Evolutionary conservation across 2,113 vertebrate genomes (phyloP).

Genomic region (Eurystomus gularis): DNA sequence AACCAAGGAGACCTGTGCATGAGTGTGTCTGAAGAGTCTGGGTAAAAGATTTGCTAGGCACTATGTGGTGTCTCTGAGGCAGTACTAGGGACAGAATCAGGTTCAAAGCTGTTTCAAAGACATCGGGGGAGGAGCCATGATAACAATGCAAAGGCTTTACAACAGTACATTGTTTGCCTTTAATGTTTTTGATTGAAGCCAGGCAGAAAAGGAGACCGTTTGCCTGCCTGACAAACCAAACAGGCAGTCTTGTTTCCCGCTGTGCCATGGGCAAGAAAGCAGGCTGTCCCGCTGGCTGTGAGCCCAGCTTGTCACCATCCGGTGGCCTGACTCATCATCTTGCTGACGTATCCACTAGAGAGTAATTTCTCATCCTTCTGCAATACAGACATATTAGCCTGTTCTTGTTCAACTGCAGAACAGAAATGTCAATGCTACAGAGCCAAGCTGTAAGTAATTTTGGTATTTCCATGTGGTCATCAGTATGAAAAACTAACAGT

Average conservation of each 20-base stretch:
- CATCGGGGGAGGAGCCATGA: neutral
- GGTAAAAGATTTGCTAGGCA: neutral
- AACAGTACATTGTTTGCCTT: neutral
- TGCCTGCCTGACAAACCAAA: neutral
- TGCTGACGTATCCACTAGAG: neutral
- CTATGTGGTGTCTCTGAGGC: accelerated
- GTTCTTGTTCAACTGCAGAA: neutral
- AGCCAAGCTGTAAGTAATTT: neutral
- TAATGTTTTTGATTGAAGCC: neutral
- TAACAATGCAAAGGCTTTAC: neutral
- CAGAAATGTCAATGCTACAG: neutral
- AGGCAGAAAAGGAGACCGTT: neutral
- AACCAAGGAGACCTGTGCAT: neutral
- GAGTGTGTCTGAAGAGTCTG: neutral
- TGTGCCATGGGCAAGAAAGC: neutral
- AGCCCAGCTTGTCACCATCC: constrained; percentile 32
- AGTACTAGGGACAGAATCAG: neutral
- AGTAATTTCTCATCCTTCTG: neutral
- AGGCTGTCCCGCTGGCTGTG: neutral
- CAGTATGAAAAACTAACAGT: neutral
- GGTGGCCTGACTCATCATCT: constrained; percentile 33
- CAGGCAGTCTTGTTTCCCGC: neutral
- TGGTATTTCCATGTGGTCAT: neutral
- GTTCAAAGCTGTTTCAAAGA: neutral
- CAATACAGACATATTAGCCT: neutral